Base-by-base conservation (phyloP, 2,797 vertebrate genomes). In the Eleutherodactylus coqui region DNA sequence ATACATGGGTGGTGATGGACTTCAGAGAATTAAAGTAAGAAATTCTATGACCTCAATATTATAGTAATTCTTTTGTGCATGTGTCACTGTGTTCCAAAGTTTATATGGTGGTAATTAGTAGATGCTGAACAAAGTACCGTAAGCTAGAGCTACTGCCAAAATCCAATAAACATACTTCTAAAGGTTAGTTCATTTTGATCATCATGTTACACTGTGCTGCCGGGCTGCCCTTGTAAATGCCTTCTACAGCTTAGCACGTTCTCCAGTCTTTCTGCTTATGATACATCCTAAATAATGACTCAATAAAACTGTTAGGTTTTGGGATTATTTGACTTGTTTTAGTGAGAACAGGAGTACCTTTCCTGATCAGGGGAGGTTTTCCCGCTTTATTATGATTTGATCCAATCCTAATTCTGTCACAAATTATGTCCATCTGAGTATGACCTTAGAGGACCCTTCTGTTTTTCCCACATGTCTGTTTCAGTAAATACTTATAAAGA, bases 191-290 rank as follows among this genome's bases (percentile, higher is more conserved):
- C 67, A n/a, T 43, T n/a, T n/a, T 72, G 49, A 36, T 82, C 67
- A 38, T 82, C 80, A 58, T 73, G 19, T 82, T 82, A 73, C 67
- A 58, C 67, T 73, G 47, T 5, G 32, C 47, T 58, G 80, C 80
- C 27, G 29, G n/a, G 24, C 27, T 47, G 19, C 29, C 24, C 47
- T 43, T 84, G 69, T 75, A 49, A 84, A 76, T 75, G 73, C 29
- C 72, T 84, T 76, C 58, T 21, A 75, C 67, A 60, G 70, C 82
- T 75, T 83, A 82, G 49, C 80, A 73, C 80, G 3, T 83, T 83
- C 38, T 75, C 72, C 29, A 29, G 49, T 73, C 67, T 82, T 41
- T 58, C 64, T 43, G 36, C 49, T 58, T 21, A 55, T 38, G 36
- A 41, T 58, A 73, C 53, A 16, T 43, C 24, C 10, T 5, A 72